Percentiles rank a stretch among this genome's conserved stretches.
phyloP scores from a whole-genome alignment of 2,113 vertebrate species.

The Clinocottus analis region DNA sequence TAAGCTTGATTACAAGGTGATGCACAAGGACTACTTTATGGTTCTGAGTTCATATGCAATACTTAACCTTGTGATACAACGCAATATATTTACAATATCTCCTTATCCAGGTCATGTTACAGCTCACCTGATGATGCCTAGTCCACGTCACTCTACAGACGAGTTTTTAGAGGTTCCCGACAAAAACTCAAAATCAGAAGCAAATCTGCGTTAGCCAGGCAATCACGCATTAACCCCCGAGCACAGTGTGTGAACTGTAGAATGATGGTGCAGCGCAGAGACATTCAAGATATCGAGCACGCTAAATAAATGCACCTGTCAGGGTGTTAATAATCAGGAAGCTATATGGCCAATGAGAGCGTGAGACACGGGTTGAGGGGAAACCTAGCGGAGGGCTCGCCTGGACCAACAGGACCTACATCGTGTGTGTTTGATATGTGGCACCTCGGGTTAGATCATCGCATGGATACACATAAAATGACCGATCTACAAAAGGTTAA shows the following conservation, averaged over 20 bases:
- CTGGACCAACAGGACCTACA: background rate
- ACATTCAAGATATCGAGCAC: too few relatives aligned
- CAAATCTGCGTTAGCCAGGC: too few relatives aligned
- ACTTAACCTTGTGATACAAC: background rate
- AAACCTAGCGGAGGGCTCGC: background rate
- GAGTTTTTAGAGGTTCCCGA: too few relatives aligned
- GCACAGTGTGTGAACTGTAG: too few relatives aligned
- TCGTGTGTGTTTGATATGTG: background rate
- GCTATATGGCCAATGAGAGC: too few relatives aligned
- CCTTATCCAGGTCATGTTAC: background rate
- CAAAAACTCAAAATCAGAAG: too few relatives aligned
- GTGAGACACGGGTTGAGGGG: background rate
- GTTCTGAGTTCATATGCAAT: background rate
- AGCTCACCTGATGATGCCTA: conserved; percentile 8
- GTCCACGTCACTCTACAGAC: background rate
- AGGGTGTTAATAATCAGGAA: too few relatives aligned
- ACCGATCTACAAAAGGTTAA: background rate
- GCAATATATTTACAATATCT: too few relatives aligned
- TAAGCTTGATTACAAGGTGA: background rate
- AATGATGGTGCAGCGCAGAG: too few relatives aligned
- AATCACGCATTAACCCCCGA: too few relatives aligned
- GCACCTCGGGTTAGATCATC: background rate
- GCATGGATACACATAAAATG: background rate
- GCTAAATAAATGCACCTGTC: too few relatives aligned
- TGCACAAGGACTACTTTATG: background rate